Evolutionary conservation across 2,113 vertebrate genomes (phyloP), one percentile per base, ranked within the genome.

Genomic region (Aegypius monachus): DNA sequence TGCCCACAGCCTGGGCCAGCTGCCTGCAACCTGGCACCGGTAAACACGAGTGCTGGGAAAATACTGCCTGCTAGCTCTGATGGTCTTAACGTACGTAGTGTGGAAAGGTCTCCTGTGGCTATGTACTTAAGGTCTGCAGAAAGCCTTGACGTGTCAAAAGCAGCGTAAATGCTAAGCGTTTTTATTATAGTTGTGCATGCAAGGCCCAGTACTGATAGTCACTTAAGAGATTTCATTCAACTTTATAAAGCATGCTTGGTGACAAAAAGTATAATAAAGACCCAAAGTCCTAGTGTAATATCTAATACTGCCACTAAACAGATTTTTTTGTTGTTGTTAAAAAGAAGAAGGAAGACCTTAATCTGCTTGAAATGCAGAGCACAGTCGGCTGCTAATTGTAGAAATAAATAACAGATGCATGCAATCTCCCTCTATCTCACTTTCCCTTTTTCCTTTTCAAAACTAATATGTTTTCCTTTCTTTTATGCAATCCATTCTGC

Each of bases 381-480:
- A 88, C 40, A 93, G 42, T 74, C 13, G 2, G 10, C 59, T 90
- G 48, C 62, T 97, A 97, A 94, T 96, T 95, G 77, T 62, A 66
- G 70, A 97, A 97, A 94, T 92, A 87, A 95, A 96, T 90, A 95
- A 83, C 50, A 58, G 43, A 95, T 72, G n/a, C 29, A 81, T 38
- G 15, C 47, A 56, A 50, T 38, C 68, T 95, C 74, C 48, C 52
- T 66, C 81, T 70, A 13, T 94, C 67, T 95, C 34, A n/a, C 59
- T 97, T 92, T 53, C 34, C 26, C 22, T 96, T 95, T 92, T 72
- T 31, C 52, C 47, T 88, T 95, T 75, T 83, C 55, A 55, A 80
- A 89, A 34, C 9, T 10, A 81, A 43, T 72, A 20, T 40, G 4
- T 92, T 92, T 85, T 91, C 56, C 13, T 65, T 85, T 34, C 32